Conservation (phyloP, 2,888 invertebrate species). For the Platycheirus rosarum region DNA sequence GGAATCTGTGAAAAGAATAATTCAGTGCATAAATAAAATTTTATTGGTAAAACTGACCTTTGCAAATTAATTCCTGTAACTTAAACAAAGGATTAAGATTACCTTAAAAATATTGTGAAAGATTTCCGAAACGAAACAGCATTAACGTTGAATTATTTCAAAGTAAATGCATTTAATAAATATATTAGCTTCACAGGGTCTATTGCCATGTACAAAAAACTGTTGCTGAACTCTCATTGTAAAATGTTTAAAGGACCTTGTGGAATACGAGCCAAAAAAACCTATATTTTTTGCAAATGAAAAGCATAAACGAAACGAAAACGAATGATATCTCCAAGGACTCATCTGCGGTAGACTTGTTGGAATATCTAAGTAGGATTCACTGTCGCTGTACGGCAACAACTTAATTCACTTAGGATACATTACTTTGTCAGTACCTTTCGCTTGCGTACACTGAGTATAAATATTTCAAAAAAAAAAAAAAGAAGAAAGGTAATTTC, state of each 20-base stretch:
- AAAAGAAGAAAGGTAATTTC: neutral
- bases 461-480: neutral
- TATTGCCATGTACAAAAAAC: no score
- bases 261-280: slow-evolving; percentile 4
- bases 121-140: no score
- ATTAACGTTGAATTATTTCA: no score
- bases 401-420: slow-evolving; percentile 73
- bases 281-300: neutral
- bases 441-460: neutral
- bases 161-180: no score
- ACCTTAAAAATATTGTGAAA: no score
- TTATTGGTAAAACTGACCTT: slow-evolving; percentile 33
- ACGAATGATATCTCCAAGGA: slow-evolving; percentile 69
- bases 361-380: slow-evolving; percentile 72
- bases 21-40: slow-evolving; percentile 7
- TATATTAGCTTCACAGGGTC: no score
- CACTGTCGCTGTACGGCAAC: slow-evolving; percentile 67
- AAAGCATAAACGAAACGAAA: slow-evolving; percentile 59
- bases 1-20: slow-evolving; percentile 22
- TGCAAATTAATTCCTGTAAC: neutral
- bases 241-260: neutral
- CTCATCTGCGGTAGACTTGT: slow-evolving; percentile 69
- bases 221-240: no score
- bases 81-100: no score
- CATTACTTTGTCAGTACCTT: slow-evolving; percentile 65